Conservation (phyloP, 2,797 vertebrate species). For the Gambusia yucatana region DNA sequence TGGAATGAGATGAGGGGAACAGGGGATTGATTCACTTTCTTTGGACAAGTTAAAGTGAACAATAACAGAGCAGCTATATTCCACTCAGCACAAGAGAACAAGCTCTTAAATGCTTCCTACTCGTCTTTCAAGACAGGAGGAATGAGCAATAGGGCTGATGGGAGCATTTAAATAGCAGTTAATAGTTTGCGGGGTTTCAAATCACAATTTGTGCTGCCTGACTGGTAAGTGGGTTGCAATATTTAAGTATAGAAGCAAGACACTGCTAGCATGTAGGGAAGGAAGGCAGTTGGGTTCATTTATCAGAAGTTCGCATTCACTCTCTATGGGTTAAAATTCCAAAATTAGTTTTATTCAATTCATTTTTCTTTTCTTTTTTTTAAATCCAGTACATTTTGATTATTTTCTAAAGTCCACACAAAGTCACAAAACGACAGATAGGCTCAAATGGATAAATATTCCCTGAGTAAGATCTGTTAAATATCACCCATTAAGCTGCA, state of each 20-base stretch:
- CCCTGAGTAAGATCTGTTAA: background rate
- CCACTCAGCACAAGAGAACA: slow-evolving; percentile 46
- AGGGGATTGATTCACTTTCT: slow-evolving; percentile 42
- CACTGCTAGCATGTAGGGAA: background rate
- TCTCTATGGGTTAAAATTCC: background rate
- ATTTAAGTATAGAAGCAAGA: background rate
- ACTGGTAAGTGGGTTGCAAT: slow-evolving; percentile 11
- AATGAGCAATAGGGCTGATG: slow-evolving; percentile 56
- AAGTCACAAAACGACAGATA: background rate
- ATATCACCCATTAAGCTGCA: background rate
- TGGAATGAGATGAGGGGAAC: slow-evolving; percentile 37
- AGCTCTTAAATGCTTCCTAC: slow-evolving; percentile 49
- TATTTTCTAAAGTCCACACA: background rate
- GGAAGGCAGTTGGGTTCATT: slow-evolving; percentile 4
- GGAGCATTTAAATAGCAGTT: slow-evolving; percentile 50
- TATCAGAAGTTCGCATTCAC: background rate
- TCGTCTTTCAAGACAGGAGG: slow-evolving; percentile 35
- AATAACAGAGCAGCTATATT: slow-evolving; percentile 38
- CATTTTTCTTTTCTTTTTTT: background rate
- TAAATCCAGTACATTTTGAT: background rate
- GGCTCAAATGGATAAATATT: background rate
- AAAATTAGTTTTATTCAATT: background rate
- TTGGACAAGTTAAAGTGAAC: slow-evolving; percentile 46
- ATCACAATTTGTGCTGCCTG: slow-evolving; percentile 34
- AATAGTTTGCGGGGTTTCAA: slow-evolving; percentile 49